Evolutionary conservation across 37 sponge, comb jelly and placozoan genomes (phyloP).

Genomic region (Haliclona indistincta): DNA sequence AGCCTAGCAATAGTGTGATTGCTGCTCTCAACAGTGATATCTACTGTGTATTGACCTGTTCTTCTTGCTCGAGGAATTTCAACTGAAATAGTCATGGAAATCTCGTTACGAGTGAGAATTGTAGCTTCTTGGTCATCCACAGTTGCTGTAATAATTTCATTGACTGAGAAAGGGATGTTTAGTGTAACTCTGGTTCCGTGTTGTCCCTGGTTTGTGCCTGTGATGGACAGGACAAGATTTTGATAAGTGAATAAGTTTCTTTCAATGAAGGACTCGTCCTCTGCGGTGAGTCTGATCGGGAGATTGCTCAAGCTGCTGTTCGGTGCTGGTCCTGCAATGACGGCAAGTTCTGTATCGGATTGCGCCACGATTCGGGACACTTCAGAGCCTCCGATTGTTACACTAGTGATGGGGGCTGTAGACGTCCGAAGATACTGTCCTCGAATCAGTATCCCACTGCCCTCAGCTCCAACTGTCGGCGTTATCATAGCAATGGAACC

Average conservation of each 20-base stretch:
- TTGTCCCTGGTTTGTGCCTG: constrained; percentile 37
- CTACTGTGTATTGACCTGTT: constrained; percentile 39
- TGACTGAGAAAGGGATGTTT: constrained; percentile 11
- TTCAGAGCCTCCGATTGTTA: constrained; percentile 55
- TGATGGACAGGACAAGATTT: constrained; percentile 43
- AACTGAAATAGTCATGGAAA: constrained; percentile 17
- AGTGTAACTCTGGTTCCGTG: constrained; percentile 51
- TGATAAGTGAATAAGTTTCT: constrained; percentile 46
- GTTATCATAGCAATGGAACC: constrained; percentile 33
- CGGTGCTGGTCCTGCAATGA: constrained; percentile 69
- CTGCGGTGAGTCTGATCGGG: constrained; percentile 40
- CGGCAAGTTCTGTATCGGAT: constrained; percentile 37
- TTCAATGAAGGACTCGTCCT: constrained; percentile 49
- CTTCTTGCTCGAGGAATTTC: constrained; percentile 40
- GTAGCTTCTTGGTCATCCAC: constrained; percentile 36
- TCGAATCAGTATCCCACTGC: constrained; percentile 47
- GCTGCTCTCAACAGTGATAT: constrained; percentile 40
- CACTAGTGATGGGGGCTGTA: constrained; percentile 2
- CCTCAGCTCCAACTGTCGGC: constrained; percentile 57
- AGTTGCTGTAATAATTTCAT: background rate
- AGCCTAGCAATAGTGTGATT: constrained; percentile 38
- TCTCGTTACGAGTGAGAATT: constrained; percentile 6
- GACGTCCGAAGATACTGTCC: constrained; percentile 21
- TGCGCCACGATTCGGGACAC: constrained; percentile 44
- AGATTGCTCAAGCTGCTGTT: constrained; percentile 8